Conservation (phyloP, 2,113 vertebrate species). For the Sitta europaea region DNA sequence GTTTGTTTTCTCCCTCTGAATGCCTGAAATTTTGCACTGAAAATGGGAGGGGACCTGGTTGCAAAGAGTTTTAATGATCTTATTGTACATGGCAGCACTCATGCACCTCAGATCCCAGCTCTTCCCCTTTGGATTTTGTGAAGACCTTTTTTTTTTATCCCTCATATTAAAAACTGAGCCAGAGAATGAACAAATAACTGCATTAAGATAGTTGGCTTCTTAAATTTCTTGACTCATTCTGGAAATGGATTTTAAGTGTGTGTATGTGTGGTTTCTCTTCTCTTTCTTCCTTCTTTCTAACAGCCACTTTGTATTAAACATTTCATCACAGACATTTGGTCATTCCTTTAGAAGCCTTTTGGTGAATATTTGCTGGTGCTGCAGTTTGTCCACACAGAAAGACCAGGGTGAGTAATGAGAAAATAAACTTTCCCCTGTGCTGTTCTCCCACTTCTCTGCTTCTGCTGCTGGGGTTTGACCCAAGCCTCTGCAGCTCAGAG, state of each 20-base stretch:
- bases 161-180: background rate
- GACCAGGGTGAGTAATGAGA: constrained; percentile 1
- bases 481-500: background rate
- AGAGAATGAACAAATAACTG: background rate
- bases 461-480: background rate
- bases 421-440: background rate
- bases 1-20: background rate
- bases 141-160: background rate
- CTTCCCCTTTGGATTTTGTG: background rate
- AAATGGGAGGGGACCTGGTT: background rate
- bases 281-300: background rate
- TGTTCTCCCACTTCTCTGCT: background rate
- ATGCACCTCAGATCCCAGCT: background rate
- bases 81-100: background rate
- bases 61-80: background rate
- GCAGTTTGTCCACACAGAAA: background rate
- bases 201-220: background rate
- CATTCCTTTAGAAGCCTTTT: background rate
- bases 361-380: background rate
- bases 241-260: background rate
- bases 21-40: background rate
- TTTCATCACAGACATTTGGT: background rate
- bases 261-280: background rate
- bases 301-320: background rate
- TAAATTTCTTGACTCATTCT: background rate